Percentiles rank a stretch among this genome's conserved stretches.
These are phyloP conservation scores for Oligia latruncula DNA, from an alignment of 2,888 invertebrate genomes.

Conservation along the genomic window DNA sequence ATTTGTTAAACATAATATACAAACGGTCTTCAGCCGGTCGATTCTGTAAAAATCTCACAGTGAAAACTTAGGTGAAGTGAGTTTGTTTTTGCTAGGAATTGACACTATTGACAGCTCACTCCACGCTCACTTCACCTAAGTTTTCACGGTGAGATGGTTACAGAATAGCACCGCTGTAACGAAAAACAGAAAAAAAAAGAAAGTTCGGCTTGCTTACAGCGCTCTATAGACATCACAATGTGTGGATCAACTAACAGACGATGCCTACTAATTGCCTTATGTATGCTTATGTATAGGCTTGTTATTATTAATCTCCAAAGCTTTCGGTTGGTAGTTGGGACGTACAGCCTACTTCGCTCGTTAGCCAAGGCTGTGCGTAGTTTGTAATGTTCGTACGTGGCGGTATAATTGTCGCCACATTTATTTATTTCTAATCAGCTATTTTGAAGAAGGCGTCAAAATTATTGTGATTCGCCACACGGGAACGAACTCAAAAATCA, in stretches of 20 bases:
- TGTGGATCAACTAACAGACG: not conserved
- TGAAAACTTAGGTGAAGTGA: no score
- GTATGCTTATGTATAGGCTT: not conserved
- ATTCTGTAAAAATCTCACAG: no score
- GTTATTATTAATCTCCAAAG: not conserved
- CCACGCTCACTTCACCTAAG: no score
- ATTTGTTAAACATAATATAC: not conserved
- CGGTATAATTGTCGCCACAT: no score
- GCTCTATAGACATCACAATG: not conserved
- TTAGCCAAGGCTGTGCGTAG: no score
- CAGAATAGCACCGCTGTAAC: no score
- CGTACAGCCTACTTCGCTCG: no score
- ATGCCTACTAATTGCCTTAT: not conserved
- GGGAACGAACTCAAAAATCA: not conserved
- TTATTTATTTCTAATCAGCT: not conserved
- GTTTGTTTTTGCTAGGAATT: no score
- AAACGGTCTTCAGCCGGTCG: not conserved
- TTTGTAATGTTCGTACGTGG: no score
- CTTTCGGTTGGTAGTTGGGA: no score
- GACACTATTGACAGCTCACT: no score
- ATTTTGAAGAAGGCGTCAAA: not conserved
- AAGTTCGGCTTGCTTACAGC: not conserved
- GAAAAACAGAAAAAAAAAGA: not conserved
- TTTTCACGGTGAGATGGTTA: no score
- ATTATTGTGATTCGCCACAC: not conserved